Evolutionary conservation across 2,113 vertebrate species (phyloP).

Genomic region (Festucalex cinctus): DNA sequence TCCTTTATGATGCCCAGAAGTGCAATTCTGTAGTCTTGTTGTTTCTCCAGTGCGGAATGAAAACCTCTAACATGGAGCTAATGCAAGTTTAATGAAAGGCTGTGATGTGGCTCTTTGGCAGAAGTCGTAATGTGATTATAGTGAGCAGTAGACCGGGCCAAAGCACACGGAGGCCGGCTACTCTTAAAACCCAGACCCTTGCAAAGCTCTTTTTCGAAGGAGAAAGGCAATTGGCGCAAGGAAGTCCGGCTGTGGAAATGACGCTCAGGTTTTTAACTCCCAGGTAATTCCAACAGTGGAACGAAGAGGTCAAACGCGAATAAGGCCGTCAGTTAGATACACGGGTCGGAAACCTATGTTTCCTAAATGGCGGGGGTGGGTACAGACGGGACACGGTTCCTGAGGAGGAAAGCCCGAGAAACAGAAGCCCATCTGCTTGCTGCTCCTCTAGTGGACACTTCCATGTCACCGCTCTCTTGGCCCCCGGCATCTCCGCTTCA

Average conservation of each 20-base stretch:
- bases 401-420: conserved; percentile 62
- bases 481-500: conserved; percentile 34
- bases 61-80: conserved; percentile 58
- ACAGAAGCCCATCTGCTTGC: conserved; percentile 67
- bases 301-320: too few relatives aligned
- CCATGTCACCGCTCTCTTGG: conserved; percentile 60
- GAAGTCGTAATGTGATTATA: conserved; percentile 54
- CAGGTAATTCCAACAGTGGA: not conserved
- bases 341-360: not conserved
- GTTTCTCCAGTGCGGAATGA: conserved; percentile 31
- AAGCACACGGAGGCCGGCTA: conserved; percentile 40
- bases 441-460: conserved; percentile 56
- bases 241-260: not conserved
- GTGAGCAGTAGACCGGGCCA: conserved; percentile 40
- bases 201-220: not conserved
- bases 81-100: conserved; percentile 73
- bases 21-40: conserved; percentile 14
- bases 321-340: not conserved
- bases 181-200: conserved; percentile 26
- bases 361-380: conserved; percentile 21
- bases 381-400: conserved; percentile 53
- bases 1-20: conserved; percentile 8
- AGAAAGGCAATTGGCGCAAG: conserved; percentile 7
- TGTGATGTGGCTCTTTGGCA: conserved; percentile 60
- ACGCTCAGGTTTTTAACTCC: not conserved